These are phyloP conservation scores for Drepanosiphum platanoidis DNA, from an alignment of 2,888 invertebrate species.

Conservation along the genomic window DNA sequence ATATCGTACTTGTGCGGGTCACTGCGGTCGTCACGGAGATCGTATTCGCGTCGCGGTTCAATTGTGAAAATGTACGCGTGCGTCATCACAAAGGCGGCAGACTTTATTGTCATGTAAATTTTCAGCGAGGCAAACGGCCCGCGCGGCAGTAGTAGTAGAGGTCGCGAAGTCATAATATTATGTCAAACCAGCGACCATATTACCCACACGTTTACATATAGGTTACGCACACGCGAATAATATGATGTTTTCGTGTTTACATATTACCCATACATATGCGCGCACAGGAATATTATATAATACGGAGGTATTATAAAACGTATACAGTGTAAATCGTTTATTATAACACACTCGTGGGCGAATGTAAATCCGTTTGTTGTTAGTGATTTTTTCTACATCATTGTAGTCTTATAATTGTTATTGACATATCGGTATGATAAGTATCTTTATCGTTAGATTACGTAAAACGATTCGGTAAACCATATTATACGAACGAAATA, in stretches of 20 bases:
- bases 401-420: too few species aligned
- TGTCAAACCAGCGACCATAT: background rate
- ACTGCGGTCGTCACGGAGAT: too few species aligned
- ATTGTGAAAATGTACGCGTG: background rate
- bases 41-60: background rate
- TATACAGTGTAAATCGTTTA: background rate
- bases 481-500: too few species aligned
- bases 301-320: too few species aligned
- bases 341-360: too few species aligned
- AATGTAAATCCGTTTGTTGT: too few species aligned
- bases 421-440: too few species aligned
- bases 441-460: too few species aligned
- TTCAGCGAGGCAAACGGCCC: background rate
- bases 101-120: conserved; percentile 31
- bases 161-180: background rate
- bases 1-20: too few species aligned
- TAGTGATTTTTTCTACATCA: too few species aligned
- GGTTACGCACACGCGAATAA: background rate
- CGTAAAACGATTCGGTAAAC: too few species aligned
- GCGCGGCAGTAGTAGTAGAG: background rate
- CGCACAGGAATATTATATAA: too few species aligned
- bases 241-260: background rate
- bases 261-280: background rate
- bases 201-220: background rate
- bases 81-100: background rate